Evolutionary conservation across 2,113 vertebrate genomes (phyloP).

Genomic region (Eidolon helvum): DNA sequence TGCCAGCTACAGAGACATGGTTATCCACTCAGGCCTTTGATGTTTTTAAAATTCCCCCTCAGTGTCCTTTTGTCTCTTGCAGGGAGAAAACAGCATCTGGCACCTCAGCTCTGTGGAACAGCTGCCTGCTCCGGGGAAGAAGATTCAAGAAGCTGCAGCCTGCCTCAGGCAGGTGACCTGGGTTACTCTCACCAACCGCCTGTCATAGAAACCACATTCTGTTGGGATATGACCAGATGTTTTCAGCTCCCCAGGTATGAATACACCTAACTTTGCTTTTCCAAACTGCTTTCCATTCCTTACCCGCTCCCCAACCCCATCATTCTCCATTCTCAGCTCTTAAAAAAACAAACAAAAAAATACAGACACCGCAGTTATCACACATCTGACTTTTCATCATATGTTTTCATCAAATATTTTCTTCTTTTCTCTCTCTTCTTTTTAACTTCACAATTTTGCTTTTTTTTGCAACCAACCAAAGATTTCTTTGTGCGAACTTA

Average conservation of each 20-base stretch:
- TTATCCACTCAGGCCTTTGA: neutral
- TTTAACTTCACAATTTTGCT: constrained; percentile 35
- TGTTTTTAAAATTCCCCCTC: neutral
- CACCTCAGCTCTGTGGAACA: neutral
- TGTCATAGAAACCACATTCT: neutral
- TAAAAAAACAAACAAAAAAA: neutral
- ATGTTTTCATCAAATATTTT: neutral
- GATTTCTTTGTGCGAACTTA: constrained; percentile 49
- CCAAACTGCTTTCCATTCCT: constrained; percentile 14
- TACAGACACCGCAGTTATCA: neutral
- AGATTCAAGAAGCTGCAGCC: neutral
- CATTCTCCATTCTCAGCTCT: constrained; percentile 11
- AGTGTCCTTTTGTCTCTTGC: neutral
- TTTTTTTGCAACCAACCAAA: constrained; percentile 37
- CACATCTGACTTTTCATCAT: neutral
- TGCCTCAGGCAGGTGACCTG: neutral
- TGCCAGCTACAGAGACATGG: neutral
- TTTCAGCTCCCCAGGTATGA: neutral
- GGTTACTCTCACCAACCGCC: neutral
- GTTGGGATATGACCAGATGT: constrained; percentile 17
- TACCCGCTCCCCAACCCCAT: neutral
- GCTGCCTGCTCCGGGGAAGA: neutral
- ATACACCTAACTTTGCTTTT: constrained; percentile 28
- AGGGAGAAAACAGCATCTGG: neutral
- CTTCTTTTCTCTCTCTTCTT: constrained; percentile 1